Base-by-base conservation (phyloP, 2,888 invertebrate species). In the Hypolimnas misippus region DNA sequence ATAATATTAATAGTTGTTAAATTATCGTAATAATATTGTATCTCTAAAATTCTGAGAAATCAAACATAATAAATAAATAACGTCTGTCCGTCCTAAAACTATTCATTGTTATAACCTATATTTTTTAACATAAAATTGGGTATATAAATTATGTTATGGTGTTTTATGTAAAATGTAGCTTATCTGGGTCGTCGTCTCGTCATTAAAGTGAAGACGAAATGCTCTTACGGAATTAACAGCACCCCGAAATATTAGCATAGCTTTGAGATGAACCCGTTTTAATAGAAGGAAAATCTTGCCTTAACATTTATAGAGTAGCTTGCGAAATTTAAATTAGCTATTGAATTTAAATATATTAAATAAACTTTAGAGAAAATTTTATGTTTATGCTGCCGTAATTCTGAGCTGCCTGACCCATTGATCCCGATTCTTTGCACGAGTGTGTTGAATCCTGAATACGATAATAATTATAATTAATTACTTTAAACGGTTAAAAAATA, bases 161-260 rank as follows among this genome's bases (percentile, higher is more conserved):
- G 12, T 46, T 46, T 12, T 46, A 46, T n/a, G 21, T 46, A 46
- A 46, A 21, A 19, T 46, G 8, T 46, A 46, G 4, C 5, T 12
- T 46, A 46, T 46, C 44, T 46, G n/a, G 44, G 44, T 46, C 21
- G 44, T 8, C 12, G 44, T 21, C 21, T 46, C 21, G n/a, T 6
- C 12, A 21, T 46, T 21, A 21, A 21, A 46, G 44, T 10, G 17
- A 17, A 7, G 10, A 17, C 19, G 44, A 46, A 21, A 46, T 44
- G 44, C 21, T 44, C 44, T 44, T 21, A 44, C 44, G 44, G 44
- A 44, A 44, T 46, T 46, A 46, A 46, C 42, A 40, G 14, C n/a
- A 8, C 5, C 5, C n/a, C 21, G 19, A 3, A 21, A 21, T 21
- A 46, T 46, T 46, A 17, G 19, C 44, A 44, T 44, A 44, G 19